A percentile compares a stretch with the other conserved stretches of the same genome.
phyloP scores from a whole-genome alignment of 2,888 invertebrate species.

The Polylopha cassiicola region DNA sequence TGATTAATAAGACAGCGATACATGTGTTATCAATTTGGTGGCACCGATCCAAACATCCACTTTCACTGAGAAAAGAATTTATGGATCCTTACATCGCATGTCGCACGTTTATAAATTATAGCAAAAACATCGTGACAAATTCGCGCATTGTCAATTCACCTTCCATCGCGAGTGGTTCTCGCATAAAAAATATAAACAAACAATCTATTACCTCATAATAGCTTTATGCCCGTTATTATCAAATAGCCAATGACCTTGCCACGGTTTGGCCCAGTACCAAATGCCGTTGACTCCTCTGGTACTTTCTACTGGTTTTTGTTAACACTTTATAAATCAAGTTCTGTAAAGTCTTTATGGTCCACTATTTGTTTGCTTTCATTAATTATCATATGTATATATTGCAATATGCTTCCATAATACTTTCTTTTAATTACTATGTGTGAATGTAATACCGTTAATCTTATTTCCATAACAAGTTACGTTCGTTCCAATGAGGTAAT shows the following conservation, averaged over 20 bases:
- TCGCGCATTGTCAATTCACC: slow-evolving; percentile 2
- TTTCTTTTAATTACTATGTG: too few species aligned
- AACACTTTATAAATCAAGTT: slow-evolving; percentile 29
- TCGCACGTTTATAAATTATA: too few species aligned
- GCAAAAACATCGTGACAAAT: slow-evolving; percentile 6
- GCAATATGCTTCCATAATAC: too few species aligned
- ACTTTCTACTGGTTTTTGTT: slow-evolving; percentile 67
- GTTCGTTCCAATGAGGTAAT: too few species aligned
- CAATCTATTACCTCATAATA: slow-evolving; percentile 57
- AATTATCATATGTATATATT: slow-evolving; percentile 8
- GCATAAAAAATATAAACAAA: slow-evolving; percentile 66
- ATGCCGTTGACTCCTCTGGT: slow-evolving; percentile 67
- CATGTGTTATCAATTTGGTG: slow-evolving; percentile 14
- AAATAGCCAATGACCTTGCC: slow-evolving; percentile 68
- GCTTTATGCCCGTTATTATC: slow-evolving; percentile 56
- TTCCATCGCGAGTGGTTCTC: slow-evolving; percentile 8
- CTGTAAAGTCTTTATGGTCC: slow-evolving; percentile 5
- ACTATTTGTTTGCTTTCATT: slow-evolving; percentile 9
- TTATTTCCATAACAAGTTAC: too few species aligned
- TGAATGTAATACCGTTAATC: too few species aligned
- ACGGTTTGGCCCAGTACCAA: slow-evolving; percentile 66
- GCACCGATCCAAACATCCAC: slow-evolving; percentile 11
- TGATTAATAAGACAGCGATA: slow-evolving; percentile 10
- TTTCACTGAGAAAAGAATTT: slow-evolving; percentile 6
- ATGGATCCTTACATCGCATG: neutral